A percentile compares a stretch with the other conserved stretches of the same genome.
phyloP scores from a whole-genome alignment of 1,140 invertebrate species.

The Rhagoletis pomonella region DNA sequence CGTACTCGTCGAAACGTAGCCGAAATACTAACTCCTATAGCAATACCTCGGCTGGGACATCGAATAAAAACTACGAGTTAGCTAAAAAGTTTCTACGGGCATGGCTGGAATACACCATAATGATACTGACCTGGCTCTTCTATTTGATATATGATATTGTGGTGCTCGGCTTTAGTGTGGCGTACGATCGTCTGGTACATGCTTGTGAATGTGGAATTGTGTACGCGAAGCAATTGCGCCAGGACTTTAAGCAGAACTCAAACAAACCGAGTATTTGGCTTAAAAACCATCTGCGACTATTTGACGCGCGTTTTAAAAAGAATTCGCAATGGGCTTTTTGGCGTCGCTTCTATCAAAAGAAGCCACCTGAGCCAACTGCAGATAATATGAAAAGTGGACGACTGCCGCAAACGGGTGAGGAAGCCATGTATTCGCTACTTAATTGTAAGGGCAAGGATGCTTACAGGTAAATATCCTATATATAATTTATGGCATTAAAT shows the following conservation, averaged over 20 bases:
- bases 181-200: conserved; percentile 77
- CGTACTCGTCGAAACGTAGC: conserved; percentile 66
- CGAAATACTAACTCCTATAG: conserved; percentile 54
- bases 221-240: conserved; percentile 66
- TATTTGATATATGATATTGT: conserved; percentile 86
- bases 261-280: conserved; percentile 71
- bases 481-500: background rate
- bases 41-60: conserved; percentile 19
- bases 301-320: conserved; percentile 70
- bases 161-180: conserved; percentile 84
- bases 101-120: conserved; percentile 82
- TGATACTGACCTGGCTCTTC: conserved; percentile 83
- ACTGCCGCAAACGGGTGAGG: conserved; percentile 91
- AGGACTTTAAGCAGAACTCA: conserved; percentile 71
- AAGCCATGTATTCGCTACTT: conserved; percentile 93
- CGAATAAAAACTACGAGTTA: conserved; percentile 67
- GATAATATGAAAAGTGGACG: conserved; percentile 73
- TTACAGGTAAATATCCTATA: conserved; percentile 81
- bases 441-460: conserved; percentile 96
- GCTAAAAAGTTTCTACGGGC: conserved; percentile 67
- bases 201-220: conserved; percentile 63
- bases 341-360: conserved; percentile 70
- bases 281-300: conserved; percentile 67
- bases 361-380: conserved; percentile 62
- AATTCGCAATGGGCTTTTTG: conserved; percentile 71